Percentiles rank a stretch among this genome's conserved stretches.
Conservation (phyloP, 1,140 invertebrate genomes). For the Acromyrmex heyeri region DNA sequence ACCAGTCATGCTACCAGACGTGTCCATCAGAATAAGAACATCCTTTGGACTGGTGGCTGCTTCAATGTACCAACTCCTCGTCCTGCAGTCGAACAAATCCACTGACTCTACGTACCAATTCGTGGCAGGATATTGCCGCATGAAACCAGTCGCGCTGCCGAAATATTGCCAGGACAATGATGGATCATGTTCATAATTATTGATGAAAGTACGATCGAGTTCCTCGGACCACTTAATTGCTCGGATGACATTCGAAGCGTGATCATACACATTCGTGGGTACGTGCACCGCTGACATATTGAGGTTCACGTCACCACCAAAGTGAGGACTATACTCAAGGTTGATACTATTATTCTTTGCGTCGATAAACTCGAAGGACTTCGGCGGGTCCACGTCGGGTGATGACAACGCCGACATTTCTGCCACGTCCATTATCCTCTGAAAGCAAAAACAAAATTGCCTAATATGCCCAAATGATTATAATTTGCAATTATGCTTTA, state of each 20-base stretch:
- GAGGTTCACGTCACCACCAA: constrained; percentile 93
- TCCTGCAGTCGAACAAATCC: constrained; percentile 96
- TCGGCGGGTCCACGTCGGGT: constrained; percentile 88
- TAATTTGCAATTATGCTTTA: background rate
- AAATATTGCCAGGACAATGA: constrained; percentile 99
- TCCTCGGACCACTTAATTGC: constrained; percentile 92
- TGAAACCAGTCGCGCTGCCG: constrained; percentile 97
- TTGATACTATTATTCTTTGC: constrained; percentile 90
- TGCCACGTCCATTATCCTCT: constrained; percentile 94
- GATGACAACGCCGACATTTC: constrained; percentile 90
- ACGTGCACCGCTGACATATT: constrained; percentile 97
- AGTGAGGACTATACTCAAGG: constrained; percentile 91
- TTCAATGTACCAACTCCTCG: constrained; percentile 97
- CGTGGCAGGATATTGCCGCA: constrained; percentile 96
- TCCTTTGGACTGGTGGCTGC: constrained; percentile 99
- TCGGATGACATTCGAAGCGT: constrained; percentile 85
- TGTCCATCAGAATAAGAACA: constrained; percentile 97
- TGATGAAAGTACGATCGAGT: constrained; percentile 94
- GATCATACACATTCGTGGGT: constrained; percentile 97
- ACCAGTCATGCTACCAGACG: constrained; percentile 98
- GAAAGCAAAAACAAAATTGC: constrained; percentile 54
- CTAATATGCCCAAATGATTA: background rate
- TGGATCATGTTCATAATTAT: constrained; percentile 95
- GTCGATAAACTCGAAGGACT: constrained; percentile 91
- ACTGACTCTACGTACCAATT: constrained; percentile 91